Evolutionary conservation across 2,113 vertebrate genomes (phyloP).

Genomic region (Prietella phreatophila): DNA sequence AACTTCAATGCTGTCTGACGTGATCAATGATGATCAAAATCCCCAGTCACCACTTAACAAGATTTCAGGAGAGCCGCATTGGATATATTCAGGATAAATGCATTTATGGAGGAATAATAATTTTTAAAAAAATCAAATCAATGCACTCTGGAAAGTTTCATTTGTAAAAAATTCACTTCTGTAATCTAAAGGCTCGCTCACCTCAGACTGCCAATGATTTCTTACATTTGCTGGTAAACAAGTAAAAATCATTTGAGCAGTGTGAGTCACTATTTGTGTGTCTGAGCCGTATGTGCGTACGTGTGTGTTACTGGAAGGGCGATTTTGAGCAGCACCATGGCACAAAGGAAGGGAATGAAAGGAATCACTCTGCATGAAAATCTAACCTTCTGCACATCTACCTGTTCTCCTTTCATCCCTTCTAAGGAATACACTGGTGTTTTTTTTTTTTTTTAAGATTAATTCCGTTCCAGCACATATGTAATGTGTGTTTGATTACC

Average conservation of each 20-base stretch:
- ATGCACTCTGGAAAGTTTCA: not conserved
- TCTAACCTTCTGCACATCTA: not conserved
- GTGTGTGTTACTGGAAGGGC: not conserved
- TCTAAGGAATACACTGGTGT: not conserved
- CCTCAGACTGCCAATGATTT: not conserved
- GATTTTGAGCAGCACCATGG: not conserved
- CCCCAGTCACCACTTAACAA: not conserved
- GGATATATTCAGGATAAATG: not conserved
- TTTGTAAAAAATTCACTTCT: no score
- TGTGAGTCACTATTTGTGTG: not conserved
- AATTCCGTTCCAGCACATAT: not conserved
- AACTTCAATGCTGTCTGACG: not conserved
- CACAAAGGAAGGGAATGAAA: not conserved
- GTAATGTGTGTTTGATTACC: not conserved
- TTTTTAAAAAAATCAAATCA: not conserved
- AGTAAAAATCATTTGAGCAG: not conserved
- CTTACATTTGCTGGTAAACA: not conserved
- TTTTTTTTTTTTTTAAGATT: not conserved
- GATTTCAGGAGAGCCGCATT: not conserved
- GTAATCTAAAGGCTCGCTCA: not conserved
- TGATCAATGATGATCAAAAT: not conserved
- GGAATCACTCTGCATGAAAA: not conserved
- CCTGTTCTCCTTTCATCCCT: not conserved
- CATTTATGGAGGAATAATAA: not conserved
- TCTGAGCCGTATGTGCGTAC: not conserved